Base-by-base conservation (phyloP, 2,888 invertebrate species). In the Pinctada fucata region DNA sequence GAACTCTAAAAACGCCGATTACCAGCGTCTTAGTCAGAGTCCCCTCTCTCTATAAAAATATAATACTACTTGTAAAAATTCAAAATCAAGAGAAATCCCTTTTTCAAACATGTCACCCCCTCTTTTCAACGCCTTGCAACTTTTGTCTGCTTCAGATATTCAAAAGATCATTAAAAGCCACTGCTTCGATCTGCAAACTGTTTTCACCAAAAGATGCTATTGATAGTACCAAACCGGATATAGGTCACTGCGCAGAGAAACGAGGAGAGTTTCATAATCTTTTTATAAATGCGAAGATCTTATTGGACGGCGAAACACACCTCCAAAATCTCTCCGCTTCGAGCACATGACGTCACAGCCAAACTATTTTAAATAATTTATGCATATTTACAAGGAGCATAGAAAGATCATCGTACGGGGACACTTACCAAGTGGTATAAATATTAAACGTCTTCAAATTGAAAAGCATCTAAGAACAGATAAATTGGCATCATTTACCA, bases 351-450 rank as follows among this genome's bases (percentile, higher is more conserved):
- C 58, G 58, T 58, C 58, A 58, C 58, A 13, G 58, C 58, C 13
- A 58, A 13, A 58, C 58, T 58, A 58, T 10, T 58, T 58, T 58
- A 13, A 58, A 58, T 58, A 58, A 58, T 58, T 58, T 58, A 58
- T 58, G 58, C 58, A 58, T 10, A 58, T 10, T 6, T 58, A 58
- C 58, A 58, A 58, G 58, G 58, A 58, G 58, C 58, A 58, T 58
- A 58, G 58, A 58, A 58, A 58, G 58, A 58, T 52, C 58, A 52
- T 52, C 58, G 58, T 52, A n/a, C n/a, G n/a, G n/a, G n/a, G 31
- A 31, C 31, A 31, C 31, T 31, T 31, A 31, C 31, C 31, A 31
- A 31, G 31, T 31, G 31, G 31, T 31, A 31, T 31, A 1, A 31
- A 31, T 31, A 31, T 31, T 31, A 1, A 31, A 31, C 31, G 31